Evolutionary conservation across 2,888 invertebrate genomes (phyloP), one percentile per base, ranked within the genome.

Genomic region (Aromia moschata): DNA sequence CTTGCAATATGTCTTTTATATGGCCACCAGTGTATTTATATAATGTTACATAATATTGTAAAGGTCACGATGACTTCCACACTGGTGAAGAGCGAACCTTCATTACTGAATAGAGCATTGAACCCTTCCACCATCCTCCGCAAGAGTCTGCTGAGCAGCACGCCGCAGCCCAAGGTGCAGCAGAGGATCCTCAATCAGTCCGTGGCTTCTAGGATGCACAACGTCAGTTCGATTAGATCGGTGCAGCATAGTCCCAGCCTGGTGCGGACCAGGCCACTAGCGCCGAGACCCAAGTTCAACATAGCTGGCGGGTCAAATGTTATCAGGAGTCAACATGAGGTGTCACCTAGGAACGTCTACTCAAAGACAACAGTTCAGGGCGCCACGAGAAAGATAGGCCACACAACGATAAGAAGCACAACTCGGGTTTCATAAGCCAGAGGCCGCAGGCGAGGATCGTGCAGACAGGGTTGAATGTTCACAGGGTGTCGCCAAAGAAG

Each of bases 91-190:
- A 79, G 3, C 7, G 54, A 59, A 74, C 79, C 57, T 73, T 82
- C 47, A 70, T 82, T 70, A 74, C 77, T 56, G 61, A 83, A 57
- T 75, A 82, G 58, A 73, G 80, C 68, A 20, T 69, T 71, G 30
- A 72, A 62, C 63, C 80, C 69, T 68, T 72, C 76, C 0, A 75
- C 74, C 40, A 77, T 76, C 65, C 79, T 56, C 74, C 80, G 61
- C 72, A 79, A 51, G 67, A 80, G 55, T 60, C 74, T 68, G 65
- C 4, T 43, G 1, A 49, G 47, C 16, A 9, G 46, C 11, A 64
- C 74, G 1, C 38, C 64, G 1, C 58, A 57, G 15, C 59, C 52
- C 7, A 68, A 62, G 43, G 18, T 47, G 14, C 64, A 67, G 40
- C 70, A 65, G 15, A 62, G 69, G 46, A 64, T 72, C 16, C 53